phyloP scores from a whole-genome alignment of 2,113 vertebrate species.

The Narcine bancroftii region DNA sequence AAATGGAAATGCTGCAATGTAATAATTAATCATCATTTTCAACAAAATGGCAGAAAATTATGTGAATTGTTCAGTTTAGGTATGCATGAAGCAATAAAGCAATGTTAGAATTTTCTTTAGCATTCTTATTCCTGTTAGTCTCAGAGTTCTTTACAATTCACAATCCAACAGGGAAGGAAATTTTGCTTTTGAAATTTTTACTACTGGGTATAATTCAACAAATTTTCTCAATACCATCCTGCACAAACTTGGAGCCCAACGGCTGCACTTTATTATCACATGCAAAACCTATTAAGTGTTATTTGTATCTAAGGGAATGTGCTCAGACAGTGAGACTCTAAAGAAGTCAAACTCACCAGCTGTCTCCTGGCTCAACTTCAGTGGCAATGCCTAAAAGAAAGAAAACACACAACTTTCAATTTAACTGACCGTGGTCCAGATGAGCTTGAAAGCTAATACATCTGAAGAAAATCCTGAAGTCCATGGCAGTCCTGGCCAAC shows the following conservation, averaged over 20 bases:
- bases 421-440: background rate
- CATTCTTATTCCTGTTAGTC: background rate
- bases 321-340: conserved; percentile 9
- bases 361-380: conserved; percentile 54
- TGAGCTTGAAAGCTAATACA: conserved; percentile 10
- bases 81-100: background rate
- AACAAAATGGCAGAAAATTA: background rate
- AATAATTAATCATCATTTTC: background rate
- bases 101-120: background rate
- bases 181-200: background rate
- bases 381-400: conserved; percentile 61
- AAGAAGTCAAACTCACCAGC: conserved; percentile 60
- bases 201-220: background rate
- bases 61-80: background rate
- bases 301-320: conserved; percentile 5
- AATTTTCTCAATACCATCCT: background rate
- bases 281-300: background rate
- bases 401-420: conserved; percentile 36
- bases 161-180: background rate
- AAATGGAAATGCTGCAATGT: background rate
- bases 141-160: background rate
- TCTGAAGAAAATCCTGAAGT: background rate
- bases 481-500: background rate
- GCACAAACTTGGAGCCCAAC: conserved; percentile 2
- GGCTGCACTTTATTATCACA: conserved; percentile 14